phyloP scores from a whole-genome alignment of 35 echinoderm and acorn worm species.

The Anneissia japonica region DNA sequence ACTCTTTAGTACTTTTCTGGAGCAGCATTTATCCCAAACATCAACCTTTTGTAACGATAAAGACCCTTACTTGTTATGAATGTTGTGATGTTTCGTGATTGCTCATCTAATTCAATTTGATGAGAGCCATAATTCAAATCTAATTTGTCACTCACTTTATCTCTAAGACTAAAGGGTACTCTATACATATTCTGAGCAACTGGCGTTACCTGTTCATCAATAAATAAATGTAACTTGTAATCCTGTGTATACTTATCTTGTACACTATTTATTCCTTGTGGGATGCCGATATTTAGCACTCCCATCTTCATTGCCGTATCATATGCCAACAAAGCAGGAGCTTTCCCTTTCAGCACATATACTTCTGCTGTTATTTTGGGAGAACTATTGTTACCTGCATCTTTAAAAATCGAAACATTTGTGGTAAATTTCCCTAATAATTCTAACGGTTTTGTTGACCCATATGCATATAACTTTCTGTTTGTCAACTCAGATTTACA shows the following conservation, averaged over 20 bases:
- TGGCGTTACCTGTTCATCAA: constrained; percentile 29
- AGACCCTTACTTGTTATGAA: constrained; percentile 49
- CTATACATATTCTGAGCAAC: constrained; percentile 53
- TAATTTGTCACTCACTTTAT: constrained; percentile 41
- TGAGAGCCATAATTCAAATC: constrained; percentile 58
- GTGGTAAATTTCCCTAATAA: constrained; percentile 39
- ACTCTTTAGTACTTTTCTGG: constrained; percentile 58
- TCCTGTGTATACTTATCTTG: constrained; percentile 12
- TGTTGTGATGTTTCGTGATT: constrained; percentile 46
- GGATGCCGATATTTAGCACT: constrained; percentile 20
- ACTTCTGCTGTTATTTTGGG: constrained; percentile 18
- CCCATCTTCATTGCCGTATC: constrained; percentile 3
- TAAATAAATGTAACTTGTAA: constrained; percentile 36
- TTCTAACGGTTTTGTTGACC: constrained; percentile 42
- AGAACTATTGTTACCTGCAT: too few species aligned
- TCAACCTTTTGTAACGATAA: constrained; percentile 48
- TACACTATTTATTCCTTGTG: constrained; percentile 2
- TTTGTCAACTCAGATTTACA: constrained; percentile 26
- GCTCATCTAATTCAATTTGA: constrained; percentile 50
- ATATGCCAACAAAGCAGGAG: constrained; percentile 25
- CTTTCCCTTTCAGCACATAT: constrained; percentile 48
- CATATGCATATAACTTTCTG: constrained; percentile 48
- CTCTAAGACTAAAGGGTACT: constrained; percentile 31
- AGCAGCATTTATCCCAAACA: constrained; percentile 53
- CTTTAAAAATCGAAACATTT: constrained; percentile 1